phyloP scores from a whole-genome alignment of 2,888 invertebrate species.

The Peribatodes rhomboidaria region DNA sequence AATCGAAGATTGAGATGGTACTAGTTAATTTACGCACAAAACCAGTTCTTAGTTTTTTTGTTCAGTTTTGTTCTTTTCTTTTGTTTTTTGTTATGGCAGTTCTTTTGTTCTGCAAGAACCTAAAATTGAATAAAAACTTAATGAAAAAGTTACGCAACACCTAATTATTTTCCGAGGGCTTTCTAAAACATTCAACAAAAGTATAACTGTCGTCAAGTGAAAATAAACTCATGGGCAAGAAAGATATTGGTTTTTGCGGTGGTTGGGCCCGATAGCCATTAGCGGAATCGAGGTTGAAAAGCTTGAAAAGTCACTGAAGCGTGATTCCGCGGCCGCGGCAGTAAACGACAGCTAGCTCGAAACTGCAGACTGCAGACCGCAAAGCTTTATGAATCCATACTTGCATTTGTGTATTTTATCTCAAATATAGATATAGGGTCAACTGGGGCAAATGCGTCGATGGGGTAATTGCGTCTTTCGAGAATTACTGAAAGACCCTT shows the following conservation, averaged over 20 bases:
- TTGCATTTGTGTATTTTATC: too few relatives aligned
- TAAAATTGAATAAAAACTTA: not conserved
- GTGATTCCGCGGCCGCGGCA: conserved; percentile 44
- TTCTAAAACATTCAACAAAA: conserved; percentile 49
- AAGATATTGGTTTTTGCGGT: conserved; percentile 51
- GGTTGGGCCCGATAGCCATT: conserved; percentile 48
- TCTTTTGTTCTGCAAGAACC: too few relatives aligned
- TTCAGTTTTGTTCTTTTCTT: too few relatives aligned
- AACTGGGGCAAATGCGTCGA: too few relatives aligned
- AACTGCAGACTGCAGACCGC: not conserved
- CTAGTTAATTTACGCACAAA: too few relatives aligned
- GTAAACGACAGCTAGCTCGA: not conserved
- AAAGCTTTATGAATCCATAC: too few relatives aligned
- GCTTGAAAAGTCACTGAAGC: conserved; percentile 49
- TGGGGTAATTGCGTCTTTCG: too few relatives aligned
- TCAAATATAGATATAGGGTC: too few relatives aligned
- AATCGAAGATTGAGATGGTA: too few relatives aligned
- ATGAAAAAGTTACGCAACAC: conserved; percentile 28
- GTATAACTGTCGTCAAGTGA: conserved; percentile 24
- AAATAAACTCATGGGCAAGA: conserved; percentile 34
- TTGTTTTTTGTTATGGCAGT: too few relatives aligned
- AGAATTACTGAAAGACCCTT: too few relatives aligned
- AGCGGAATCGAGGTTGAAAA: conserved; percentile 51
- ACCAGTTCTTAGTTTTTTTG: too few relatives aligned
- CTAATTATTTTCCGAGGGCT: conserved; percentile 43